Evolutionary conservation across 2,888 invertebrate genomes (phyloP).

Genomic region (Eilema griseolum): DNA sequence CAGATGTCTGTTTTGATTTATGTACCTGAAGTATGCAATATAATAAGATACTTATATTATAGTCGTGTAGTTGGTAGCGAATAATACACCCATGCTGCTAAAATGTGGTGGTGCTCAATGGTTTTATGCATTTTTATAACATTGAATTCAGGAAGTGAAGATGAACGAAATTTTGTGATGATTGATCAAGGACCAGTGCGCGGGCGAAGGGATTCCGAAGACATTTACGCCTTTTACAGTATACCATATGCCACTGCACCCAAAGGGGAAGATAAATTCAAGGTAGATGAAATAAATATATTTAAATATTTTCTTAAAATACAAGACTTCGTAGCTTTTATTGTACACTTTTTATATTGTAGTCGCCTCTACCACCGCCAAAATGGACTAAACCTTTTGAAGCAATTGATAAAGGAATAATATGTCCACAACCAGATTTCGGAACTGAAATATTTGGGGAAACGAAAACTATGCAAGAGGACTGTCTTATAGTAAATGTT

Average conservation of each 20-base stretch:
- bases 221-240: slow-evolving; percentile 9
- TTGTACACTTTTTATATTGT: not conserved
- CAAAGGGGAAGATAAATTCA: slow-evolving; percentile 6
- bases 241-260: slow-evolving; percentile 16
- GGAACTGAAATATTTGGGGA: not conserved
- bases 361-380: slow-evolving; percentile 18
- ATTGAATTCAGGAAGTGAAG: not conserved
- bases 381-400: slow-evolving; percentile 14
- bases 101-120: slow-evolving; percentile 12
- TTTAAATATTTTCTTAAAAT: not conserved
- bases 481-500: slow-evolving; percentile 16
- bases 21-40: slow-evolving; percentile 4
- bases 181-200: slow-evolving; percentile 13
- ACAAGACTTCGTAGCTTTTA: not conserved
- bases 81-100: not conserved
- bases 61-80: not conserved
- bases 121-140: not conserved
- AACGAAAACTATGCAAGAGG: slow-evolving; percentile 9
- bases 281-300: not conserved
- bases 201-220: not conserved
- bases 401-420: slow-evolving; percentile 11
- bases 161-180: slow-evolving; percentile 7
- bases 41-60: not conserved
- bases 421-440: slow-evolving; percentile 16
- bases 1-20: slow-evolving; percentile 3